A percentile compares a stretch with the other conserved stretches of the same genome.
Evolutionary conservation across 1,140 invertebrate species (phyloP).

Genomic region (Pinna nobilis): DNA sequence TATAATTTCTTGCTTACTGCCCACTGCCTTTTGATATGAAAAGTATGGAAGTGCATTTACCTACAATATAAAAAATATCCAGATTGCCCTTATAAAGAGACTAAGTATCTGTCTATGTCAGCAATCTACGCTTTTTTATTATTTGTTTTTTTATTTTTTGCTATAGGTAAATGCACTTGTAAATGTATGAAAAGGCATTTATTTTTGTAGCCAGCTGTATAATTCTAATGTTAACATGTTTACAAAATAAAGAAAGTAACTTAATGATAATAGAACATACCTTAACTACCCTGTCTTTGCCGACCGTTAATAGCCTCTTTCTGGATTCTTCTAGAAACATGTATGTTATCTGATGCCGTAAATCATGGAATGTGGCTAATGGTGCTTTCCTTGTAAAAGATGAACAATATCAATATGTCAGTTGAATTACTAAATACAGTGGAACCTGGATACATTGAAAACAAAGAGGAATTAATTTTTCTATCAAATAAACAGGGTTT

Average conservation of each 20-base stretch:
- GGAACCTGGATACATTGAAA: no score
- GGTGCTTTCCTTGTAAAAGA: slow-evolving; percentile 84
- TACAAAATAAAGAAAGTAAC: not conserved
- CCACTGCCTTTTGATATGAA: no score
- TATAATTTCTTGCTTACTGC: no score
- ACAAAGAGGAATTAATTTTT: no score
- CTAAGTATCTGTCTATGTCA: not conserved
- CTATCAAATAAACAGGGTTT: not conserved
- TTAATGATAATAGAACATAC: slow-evolving; percentile 75
- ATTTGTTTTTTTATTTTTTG: not conserved
- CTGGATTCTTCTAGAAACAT: slow-evolving; percentile 93
- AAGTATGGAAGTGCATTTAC: no score
- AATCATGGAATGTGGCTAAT: slow-evolving; percentile 95
- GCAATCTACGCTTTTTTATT: not conserved
- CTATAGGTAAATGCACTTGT: not conserved
- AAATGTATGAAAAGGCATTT: not conserved
- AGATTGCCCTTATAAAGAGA: not conserved
- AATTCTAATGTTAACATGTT: not conserved
- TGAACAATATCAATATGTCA: not conserved
- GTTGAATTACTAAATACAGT: no score
- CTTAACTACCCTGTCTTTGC: slow-evolving; percentile 95
- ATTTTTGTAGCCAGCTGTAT: no score
- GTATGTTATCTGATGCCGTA: slow-evolving; percentile 91
- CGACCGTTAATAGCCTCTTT: slow-evolving; percentile 91
- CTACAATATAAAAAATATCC: no score